A percentile compares a stretch with the other conserved stretches of the same genome.
Evolutionary conservation across 1,140 invertebrate genomes (phyloP).

Genomic region (Heterodera schachtii): DNA sequence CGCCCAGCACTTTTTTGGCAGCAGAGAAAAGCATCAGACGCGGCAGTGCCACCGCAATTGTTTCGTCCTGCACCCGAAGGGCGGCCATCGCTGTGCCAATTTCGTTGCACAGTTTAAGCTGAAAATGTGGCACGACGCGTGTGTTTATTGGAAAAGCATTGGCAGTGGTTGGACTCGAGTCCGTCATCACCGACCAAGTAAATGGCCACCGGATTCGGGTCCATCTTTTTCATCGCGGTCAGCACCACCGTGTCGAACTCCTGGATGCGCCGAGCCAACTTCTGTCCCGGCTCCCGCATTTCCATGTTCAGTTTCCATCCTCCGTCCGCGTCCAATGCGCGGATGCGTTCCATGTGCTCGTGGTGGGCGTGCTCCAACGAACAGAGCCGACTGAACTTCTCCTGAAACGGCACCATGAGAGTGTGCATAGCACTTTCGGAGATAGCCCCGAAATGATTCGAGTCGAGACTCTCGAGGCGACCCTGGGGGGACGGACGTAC

Average conservation of each 20-base stretch:
- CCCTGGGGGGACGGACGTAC: background rate
- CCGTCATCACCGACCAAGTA: constrained; percentile 5
- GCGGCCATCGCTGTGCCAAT: constrained; percentile 33
- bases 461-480: too few relatives aligned
- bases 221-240: constrained; percentile 18
- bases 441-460: too few relatives aligned
- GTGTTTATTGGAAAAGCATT: background rate
- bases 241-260: constrained; percentile 34
- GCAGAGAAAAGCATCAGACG: constrained; percentile 42
- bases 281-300: constrained; percentile 3
- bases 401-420: background rate
- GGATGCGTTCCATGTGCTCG: constrained; percentile 33
- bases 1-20: constrained; percentile 45
- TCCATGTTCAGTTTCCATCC: constrained; percentile 11
- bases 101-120: constrained; percentile 25
- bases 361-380: constrained; percentile 31
- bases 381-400: constrained; percentile 39
- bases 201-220: constrained; percentile 22
- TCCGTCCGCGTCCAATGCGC: background rate
- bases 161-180: background rate
- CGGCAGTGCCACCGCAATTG: constrained; percentile 33
- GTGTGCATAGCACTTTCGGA: too few relatives aligned
- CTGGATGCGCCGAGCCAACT: constrained; percentile 22
- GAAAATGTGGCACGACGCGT: background rate
- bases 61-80: constrained; percentile 42